phyloP scores from a whole-genome alignment of 2,888 invertebrate genomes.

The Anodontia alba region DNA sequence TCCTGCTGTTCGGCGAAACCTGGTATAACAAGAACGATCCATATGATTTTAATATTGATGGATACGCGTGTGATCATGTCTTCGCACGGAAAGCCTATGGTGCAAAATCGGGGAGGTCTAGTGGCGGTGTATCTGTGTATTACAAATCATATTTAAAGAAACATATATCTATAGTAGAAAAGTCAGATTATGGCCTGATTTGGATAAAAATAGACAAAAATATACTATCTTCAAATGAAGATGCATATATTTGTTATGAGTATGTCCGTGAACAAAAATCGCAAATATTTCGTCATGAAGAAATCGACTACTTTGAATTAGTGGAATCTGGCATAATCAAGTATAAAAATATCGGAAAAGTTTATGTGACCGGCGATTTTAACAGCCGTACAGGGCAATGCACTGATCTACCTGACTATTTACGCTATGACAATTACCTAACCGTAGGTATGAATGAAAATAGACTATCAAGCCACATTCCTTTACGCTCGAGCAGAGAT shows the following conservation, averaged over 20 bases:
- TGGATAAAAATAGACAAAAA: not conserved
- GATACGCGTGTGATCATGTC: not conserved
- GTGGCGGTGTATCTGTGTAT: not conserved
- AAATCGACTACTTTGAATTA: conserved; percentile 15
- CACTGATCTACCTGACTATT: not conserved
- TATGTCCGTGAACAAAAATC: conserved; percentile 5
- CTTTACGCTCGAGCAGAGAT: conserved; percentile 10
- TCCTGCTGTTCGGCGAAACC: not conserved
- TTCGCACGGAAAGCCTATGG: not conserved
- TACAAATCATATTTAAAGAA: not conserved
- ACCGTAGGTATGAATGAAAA: not conserved
- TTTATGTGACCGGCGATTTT: conserved; percentile 11
- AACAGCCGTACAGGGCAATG: conserved; percentile 12
- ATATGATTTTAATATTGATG: not conserved
- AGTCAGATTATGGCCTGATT: not conserved
- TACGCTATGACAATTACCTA: conserved; percentile 1
- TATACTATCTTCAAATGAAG: not conserved
- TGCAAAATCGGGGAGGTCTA: not conserved
- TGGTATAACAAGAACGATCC: not conserved
- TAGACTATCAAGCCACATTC: not conserved
- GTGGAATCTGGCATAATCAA: not conserved
- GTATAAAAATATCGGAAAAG: conserved; percentile 9
- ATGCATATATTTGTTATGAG: not conserved
- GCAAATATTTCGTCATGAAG: not conserved
- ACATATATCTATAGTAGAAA: not conserved